Evolutionary conservation across 2,113 vertebrate genomes (phyloP).

Genomic region (Proteles cristata): DNA sequence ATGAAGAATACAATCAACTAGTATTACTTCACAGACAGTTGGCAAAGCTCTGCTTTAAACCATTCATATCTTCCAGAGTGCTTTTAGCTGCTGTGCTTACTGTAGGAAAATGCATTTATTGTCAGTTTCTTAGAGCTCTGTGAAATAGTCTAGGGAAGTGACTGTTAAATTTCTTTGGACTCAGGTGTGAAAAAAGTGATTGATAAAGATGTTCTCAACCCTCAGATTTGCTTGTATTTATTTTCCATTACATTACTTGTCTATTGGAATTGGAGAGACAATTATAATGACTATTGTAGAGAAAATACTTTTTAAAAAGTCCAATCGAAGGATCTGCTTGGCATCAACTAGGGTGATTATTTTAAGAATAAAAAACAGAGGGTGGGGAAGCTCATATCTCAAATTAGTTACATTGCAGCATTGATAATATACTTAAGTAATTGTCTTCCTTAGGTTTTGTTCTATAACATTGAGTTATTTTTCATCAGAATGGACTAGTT

Average conservation of each 20-base stretch:
- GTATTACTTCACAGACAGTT: background rate
- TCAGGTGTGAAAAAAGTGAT: slow-evolving; percentile 4
- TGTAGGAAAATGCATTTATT: background rate
- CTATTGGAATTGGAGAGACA: background rate
- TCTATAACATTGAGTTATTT: slow-evolving; percentile 75
- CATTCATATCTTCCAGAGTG: background rate
- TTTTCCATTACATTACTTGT: slow-evolving; percentile 60
- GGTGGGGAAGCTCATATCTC: slow-evolving; percentile 2
- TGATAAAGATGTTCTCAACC: slow-evolving; percentile 46
- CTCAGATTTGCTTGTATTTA: slow-evolving; percentile 55
- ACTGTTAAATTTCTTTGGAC: slow-evolving; percentile 20
- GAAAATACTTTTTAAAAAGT: slow-evolving; percentile 23
- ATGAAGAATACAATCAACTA: background rate
- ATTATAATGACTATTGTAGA: slow-evolving; percentile 7
- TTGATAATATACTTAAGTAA: slow-evolving; percentile 65
- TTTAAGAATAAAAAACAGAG: slow-evolving; percentile 56
- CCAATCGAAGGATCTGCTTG: background rate
- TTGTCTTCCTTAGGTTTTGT: slow-evolving; percentile 64
- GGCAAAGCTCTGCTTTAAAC: slow-evolving; percentile 14
- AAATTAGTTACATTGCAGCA: background rate
- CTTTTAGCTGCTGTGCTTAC: background rate
- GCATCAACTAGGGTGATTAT: slow-evolving; percentile 15
- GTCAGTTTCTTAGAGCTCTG: background rate
- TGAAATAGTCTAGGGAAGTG: slow-evolving; percentile 26
- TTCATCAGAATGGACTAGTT: slow-evolving; percentile 66